Percentiles rank a stretch among this genome's conserved stretches.
These are phyloP conservation scores for Dicentrarchus labrax DNA, from an alignment of 2,113 vertebrate genomes.

Conservation along the genomic window DNA sequence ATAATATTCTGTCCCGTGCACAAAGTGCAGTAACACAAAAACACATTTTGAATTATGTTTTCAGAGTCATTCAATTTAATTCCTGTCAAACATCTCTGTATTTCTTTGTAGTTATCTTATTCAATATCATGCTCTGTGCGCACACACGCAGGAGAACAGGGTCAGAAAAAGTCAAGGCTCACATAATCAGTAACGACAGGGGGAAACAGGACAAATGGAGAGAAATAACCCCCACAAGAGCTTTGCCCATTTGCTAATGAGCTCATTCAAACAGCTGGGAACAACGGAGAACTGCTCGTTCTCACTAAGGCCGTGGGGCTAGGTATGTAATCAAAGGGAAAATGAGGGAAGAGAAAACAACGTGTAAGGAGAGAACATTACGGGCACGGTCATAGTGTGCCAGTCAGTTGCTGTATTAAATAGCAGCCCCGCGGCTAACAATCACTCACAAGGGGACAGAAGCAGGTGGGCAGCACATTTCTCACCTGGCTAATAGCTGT, in stretches of 20 bases:
- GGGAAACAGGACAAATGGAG: background rate
- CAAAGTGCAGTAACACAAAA: background rate
- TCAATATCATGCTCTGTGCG: conserved; percentile 15
- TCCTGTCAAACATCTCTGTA: conserved; percentile 47
- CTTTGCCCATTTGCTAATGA: conserved; percentile 33
- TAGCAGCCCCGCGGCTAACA: conserved; percentile 24
- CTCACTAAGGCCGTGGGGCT: background rate
- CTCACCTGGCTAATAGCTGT: conserved; percentile 30
- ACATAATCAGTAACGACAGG: conserved; percentile 22
- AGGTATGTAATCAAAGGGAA: conserved; percentile 37
- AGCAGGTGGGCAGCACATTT: conserved; percentile 10
- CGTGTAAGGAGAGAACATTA: conserved; percentile 2
- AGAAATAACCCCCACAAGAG: conserved; percentile 12
- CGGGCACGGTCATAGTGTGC: conserved; percentile 27
- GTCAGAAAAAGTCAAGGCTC: conserved; percentile 18
- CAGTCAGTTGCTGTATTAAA: conserved; percentile 19
- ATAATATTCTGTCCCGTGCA: conserved; percentile 4
- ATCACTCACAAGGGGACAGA: conserved; percentile 35
- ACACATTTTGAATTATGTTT: conserved; percentile 43
- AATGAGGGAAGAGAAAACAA: conserved; percentile 36
- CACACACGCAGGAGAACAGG: background rate
- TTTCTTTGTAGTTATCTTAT: conserved; percentile 18
- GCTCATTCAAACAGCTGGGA: conserved; percentile 20
- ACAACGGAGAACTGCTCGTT: conserved; percentile 23
- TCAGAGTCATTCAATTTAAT: conserved; percentile 53